Percentiles rank a stretch among this genome's conserved stretches.
Conservation (phyloP, 2,113 vertebrate genomes). For the Chascanopsetta lugubris region DNA sequence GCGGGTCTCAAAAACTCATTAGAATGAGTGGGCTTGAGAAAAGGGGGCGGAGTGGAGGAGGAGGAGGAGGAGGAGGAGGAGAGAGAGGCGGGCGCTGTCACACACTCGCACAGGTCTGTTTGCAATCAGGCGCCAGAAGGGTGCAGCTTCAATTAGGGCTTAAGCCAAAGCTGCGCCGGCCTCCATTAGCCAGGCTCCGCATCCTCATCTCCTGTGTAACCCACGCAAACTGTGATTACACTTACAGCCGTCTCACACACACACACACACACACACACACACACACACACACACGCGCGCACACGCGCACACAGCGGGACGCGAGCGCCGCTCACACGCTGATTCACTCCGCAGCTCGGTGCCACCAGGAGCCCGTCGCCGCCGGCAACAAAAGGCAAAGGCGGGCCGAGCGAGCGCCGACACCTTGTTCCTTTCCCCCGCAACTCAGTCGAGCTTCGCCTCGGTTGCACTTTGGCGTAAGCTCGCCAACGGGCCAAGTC, state of each 20-base stretch:
- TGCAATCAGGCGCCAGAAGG: constrained; percentile 60
- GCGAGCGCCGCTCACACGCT: constrained; percentile 27
- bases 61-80: neutral
- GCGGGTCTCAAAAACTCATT: constrained; percentile 59
- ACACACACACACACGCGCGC: constrained; percentile 1
- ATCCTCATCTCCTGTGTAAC: constrained; percentile 44
- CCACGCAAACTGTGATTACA: constrained; percentile 19
- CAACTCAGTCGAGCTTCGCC: constrained; percentile 3
- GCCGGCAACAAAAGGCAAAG: constrained; percentile 25
- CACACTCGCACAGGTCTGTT: constrained; percentile 70
- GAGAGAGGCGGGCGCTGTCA: constrained; percentile 22
- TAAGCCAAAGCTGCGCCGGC: constrained; percentile 10
- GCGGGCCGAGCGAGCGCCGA: no score
- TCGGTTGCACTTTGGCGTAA: constrained; percentile 30
- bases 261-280: neutral
- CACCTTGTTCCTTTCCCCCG: no score
- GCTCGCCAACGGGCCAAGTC: no score
- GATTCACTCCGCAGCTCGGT: constrained; percentile 40
- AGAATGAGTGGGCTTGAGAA: constrained; percentile 30
- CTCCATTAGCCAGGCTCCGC: constrained; percentile 26
- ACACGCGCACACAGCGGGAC: constrained; percentile 19
- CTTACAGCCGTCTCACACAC: neutral
- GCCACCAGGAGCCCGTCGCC: constrained; percentile 13
- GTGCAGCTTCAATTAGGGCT: constrained; percentile 47
- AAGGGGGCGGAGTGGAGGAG: constrained; percentile 2